phyloP scores from a whole-genome alignment of 2,888 invertebrate species.

The Drosophila planitibia region DNA sequence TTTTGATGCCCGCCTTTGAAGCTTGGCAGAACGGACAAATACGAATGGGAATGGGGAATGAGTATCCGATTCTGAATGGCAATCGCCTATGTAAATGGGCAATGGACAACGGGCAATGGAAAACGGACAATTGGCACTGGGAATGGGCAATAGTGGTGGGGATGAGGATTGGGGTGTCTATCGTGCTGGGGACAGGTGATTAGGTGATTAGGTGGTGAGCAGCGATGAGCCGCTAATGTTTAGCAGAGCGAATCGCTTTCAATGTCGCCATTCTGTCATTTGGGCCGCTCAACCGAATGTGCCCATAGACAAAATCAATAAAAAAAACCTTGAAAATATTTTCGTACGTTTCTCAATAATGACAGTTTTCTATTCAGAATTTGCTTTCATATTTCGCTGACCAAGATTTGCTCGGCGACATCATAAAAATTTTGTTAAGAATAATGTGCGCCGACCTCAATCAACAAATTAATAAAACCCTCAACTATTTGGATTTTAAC shows the following conservation, averaged over 20 bases:
- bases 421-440: background rate
- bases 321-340: slow-evolving; percentile 60
- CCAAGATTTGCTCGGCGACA: slow-evolving; percentile 2
- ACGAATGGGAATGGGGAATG: slow-evolving; percentile 23
- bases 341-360: slow-evolving; percentile 45
- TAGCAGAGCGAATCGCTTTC: slow-evolving; percentile 27
- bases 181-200: slow-evolving; percentile 1
- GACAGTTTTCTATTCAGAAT: slow-evolving; percentile 44
- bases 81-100: background rate
- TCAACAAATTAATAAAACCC: background rate
- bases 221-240: slow-evolving; percentile 46
- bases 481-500: background rate
- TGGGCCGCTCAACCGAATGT: background rate
- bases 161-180: background rate
- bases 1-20: slow-evolving; percentile 68
- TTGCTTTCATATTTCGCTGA: slow-evolving; percentile 10
- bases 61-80: slow-evolving; percentile 16
- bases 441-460: background rate
- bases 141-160: background rate
- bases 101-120: background rate
- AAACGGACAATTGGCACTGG: background rate
- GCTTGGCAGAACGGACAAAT: slow-evolving; percentile 38
- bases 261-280: slow-evolving; percentile 20
- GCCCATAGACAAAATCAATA: slow-evolving; percentile 62
- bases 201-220: slow-evolving; percentile 23